phyloP scores from a whole-genome alignment of 1,140 invertebrate species.

The Panagrolaimus sp. region DNA sequence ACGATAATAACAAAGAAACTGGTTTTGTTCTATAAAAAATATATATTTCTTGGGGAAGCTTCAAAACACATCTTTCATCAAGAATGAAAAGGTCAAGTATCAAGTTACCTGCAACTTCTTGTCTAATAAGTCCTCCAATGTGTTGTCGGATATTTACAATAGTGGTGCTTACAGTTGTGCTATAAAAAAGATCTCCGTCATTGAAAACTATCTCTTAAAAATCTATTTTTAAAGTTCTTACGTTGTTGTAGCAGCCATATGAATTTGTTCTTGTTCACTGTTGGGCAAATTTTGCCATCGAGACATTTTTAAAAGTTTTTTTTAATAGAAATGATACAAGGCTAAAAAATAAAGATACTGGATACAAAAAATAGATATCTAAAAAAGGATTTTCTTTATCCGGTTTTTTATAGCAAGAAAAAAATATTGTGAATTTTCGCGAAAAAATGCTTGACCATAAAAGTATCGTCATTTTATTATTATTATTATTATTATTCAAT shows the following conservation, averaged over 20 bases:
- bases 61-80: background rate
- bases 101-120: conserved; percentile 23
- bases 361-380: no score
- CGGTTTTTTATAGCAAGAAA: no score
- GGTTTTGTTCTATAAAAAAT: conserved; percentile 15
- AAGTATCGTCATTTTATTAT: no score
- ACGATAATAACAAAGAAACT: conserved; percentile 25
- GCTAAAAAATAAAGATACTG: background rate
- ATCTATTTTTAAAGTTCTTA: background rate
- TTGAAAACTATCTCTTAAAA: background rate
- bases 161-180: conserved; percentile 6
- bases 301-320: background rate
- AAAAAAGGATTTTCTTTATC: no score
- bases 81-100: background rate
- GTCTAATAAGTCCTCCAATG: conserved; percentile 22
- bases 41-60: background rate
- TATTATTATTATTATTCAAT: no score
- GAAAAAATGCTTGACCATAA: no score
- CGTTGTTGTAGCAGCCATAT: conserved; percentile 17
- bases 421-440: no score
- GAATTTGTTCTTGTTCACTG: conserved; percentile 25
- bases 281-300: conserved; percentile 21
- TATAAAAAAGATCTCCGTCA: background rate
- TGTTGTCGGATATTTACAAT: conserved; percentile 14
- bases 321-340: background rate